These are phyloP conservation scores for Antennarius striatus DNA, from an alignment of 2,113 vertebrate species.

Conservation along the genomic window DNA sequence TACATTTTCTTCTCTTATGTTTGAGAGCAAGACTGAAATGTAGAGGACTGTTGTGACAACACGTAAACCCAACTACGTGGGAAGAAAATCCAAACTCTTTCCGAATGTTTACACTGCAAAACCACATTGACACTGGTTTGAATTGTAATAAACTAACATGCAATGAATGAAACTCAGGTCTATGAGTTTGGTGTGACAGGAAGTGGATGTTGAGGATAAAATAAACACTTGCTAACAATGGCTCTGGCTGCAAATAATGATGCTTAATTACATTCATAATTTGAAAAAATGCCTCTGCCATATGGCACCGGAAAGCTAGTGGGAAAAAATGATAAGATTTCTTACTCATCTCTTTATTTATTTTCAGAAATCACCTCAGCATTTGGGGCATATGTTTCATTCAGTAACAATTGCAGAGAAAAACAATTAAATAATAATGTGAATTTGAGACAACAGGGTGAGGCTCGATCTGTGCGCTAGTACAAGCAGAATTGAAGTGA, in stretches of 20 bases:
- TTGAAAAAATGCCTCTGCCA: neutral
- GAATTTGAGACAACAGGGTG: neutral
- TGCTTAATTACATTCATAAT: neutral
- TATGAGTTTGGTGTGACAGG: no score
- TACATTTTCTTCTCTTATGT: constrained; percentile 37
- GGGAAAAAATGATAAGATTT: neutral
- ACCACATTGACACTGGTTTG: constrained; percentile 29
- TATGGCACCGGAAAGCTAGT: neutral
- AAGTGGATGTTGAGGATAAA: constrained; percentile 10
- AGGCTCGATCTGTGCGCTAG: neutral
- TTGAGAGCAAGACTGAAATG: constrained; percentile 5
- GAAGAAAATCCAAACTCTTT: neutral
- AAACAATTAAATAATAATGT: neutral
- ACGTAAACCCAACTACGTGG: constrained; percentile 9
- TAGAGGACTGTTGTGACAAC: constrained; percentile 12
- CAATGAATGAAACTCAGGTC: neutral
- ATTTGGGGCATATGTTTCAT: neutral
- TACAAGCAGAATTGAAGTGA: constrained; percentile 2
- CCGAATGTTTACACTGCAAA: constrained; percentile 43
- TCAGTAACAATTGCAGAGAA: neutral
- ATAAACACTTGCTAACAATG: constrained; percentile 35
- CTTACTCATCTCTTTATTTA: neutral
- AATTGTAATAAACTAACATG: constrained; percentile 11
- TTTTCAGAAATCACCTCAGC: constrained; percentile 2
- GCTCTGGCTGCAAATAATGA: constrained; percentile 4